Evolutionary conservation across 2,888 invertebrate species (phyloP).

Genomic region (Alloplasta piceator): DNA sequence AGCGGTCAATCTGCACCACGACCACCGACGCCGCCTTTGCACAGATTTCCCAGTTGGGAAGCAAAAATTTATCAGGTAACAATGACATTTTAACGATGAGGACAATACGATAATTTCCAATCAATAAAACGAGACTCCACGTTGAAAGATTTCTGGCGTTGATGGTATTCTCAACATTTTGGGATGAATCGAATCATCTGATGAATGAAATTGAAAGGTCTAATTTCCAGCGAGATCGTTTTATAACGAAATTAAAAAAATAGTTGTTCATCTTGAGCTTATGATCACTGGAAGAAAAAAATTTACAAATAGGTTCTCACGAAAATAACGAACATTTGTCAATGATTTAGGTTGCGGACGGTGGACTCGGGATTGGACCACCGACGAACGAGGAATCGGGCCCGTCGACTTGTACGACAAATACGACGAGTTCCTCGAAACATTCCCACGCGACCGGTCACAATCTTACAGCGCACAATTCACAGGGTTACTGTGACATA

Average conservation of each 20-base stretch:
- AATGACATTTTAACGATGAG: too few species aligned
- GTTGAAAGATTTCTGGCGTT: too few species aligned
- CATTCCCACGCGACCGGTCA: constrained; percentile 81
- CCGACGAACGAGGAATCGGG: constrained; percentile 80
- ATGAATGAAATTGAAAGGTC: too few species aligned
- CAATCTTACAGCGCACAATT: constrained; percentile 83
- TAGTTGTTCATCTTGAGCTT: too few species aligned
- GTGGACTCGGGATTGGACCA: constrained; percentile 81
- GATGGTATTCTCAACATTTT: too few species aligned
- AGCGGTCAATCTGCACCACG: constrained; percentile 83
- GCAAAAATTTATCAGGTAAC: constrained; percentile 96
- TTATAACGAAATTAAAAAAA: too few species aligned
- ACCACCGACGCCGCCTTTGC: constrained; percentile 95
- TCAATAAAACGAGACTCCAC: too few species aligned
- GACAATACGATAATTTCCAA: too few species aligned
- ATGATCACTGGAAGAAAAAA: neutral
- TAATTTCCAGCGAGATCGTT: too few species aligned
- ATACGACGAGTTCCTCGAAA: constrained; percentile 80
- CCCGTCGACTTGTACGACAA: constrained; percentile 77
- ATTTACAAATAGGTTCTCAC: neutral
- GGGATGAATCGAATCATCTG: too few species aligned
- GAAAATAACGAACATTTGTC: constrained; percentile 2
- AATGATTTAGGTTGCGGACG: constrained; percentile 79
- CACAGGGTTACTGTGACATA: constrained; percentile 94
- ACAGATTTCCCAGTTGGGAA: constrained; percentile 97